These are phyloP conservation scores for Pseudorhiza aurosa DNA, from an alignment of 30 jellyfish, hydroid and myxozoan species.

Conservation along the genomic window DNA sequence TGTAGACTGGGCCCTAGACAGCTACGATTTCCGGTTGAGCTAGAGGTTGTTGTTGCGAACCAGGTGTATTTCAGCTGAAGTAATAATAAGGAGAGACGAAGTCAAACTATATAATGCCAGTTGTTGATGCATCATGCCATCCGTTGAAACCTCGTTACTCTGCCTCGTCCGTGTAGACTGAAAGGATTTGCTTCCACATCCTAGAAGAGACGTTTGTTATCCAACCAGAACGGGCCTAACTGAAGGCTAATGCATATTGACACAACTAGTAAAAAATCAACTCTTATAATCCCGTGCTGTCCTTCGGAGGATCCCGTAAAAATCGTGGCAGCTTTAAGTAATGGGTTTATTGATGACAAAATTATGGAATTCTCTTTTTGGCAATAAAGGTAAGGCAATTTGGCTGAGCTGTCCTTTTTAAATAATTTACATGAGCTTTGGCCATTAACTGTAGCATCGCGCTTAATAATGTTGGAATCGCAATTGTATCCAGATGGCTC, in stretches of 20 bases:
- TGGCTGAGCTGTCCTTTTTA: background rate
- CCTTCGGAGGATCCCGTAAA: background rate
- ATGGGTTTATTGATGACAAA: constrained; percentile 91
- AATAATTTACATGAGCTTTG: no score
- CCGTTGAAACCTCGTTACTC: no score
- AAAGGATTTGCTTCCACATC: no score
- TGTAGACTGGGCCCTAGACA: background rate
- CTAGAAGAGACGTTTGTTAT: no score
- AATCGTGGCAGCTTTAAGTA: constrained; percentile 9
- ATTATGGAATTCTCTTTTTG: constrained; percentile 85
- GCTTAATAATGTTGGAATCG: no score
- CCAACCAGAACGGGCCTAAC: background rate
- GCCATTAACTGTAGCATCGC: no score
- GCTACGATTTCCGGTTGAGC: constrained; percentile 12
- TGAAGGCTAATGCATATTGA: background rate
- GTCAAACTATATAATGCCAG: background rate
- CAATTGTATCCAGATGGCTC: no score
- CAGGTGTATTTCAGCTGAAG: background rate
- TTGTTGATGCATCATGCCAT: no score
- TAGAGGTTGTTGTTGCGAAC: background rate
- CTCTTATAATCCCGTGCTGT: background rate
- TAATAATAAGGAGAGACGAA: background rate
- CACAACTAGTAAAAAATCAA: background rate
- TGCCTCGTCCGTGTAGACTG: no score
- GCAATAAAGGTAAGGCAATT: constrained; percentile 72